Base-by-base conservation (phyloP, 2,113 vertebrate genomes). In the Zapornia atra region DNA sequence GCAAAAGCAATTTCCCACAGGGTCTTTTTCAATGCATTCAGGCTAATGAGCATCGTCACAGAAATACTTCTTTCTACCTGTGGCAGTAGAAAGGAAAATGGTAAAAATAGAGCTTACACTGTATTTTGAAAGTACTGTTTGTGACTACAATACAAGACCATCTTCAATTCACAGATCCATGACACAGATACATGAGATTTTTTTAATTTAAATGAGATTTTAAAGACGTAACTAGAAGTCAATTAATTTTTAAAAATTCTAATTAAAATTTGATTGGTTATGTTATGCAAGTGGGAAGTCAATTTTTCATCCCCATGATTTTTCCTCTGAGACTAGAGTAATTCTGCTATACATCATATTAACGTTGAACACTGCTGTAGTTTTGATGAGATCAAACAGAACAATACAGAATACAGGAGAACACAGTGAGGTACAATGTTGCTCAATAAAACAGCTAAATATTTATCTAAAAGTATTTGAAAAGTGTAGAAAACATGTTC, bases 191-290 rank as follows among this genome's bases (percentile, higher is more conserved):
- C 3, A 83, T 82, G 61, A 73, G 65, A 29, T 36, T 54, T 91
- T 82, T 59, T 36, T 10, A 51, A 29, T 54, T 89, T 59, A 83
- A 90, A 79, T 54, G 69, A 91, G 53, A 63, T 94, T 90, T 94
- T 79, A 75, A 84, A 88, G 9, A 79, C 54, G 46, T 65, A 85
- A 69, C 72, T 82, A 42, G 48, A 89, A 95, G 44, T 66, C 25
- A 91, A 85, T 94, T 90, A 79, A 96, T 93, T 95, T 88, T 83
- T 68, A 94, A 77, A 11, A 59, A 85, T 71, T 88, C 40, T 64
- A 95, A 92, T 96, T 91, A 96, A 96, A 80, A 86, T 93, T 85
- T 94, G 59, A 93, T 92, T 77, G 31, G 40, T 66, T 94, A 68
- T 75, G 19, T 28, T 86, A 68, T 65, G 57, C 1, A 9, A 92